These are phyloP conservation scores for Lepus europaeus DNA, from an alignment of 2,113 vertebrate genomes.

Conservation along the genomic window DNA sequence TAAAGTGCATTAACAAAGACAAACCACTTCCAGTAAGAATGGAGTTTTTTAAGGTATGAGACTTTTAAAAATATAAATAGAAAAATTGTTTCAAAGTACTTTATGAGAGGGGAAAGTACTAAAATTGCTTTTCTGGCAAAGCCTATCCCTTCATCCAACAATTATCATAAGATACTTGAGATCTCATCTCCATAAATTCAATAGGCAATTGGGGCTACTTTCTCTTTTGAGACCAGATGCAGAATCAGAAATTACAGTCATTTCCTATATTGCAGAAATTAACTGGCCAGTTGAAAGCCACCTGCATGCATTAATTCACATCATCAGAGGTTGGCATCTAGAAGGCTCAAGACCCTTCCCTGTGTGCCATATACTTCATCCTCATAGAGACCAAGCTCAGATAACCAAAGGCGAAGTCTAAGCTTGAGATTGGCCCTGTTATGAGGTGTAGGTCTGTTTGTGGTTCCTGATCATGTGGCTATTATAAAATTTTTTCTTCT, in stretches of 20 bases:
- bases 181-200: slow-evolving; percentile 85
- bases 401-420: slow-evolving; percentile 43
- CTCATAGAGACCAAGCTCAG: slow-evolving; percentile 11
- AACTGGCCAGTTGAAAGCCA: slow-evolving; percentile 85
- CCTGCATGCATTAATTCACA: slow-evolving; percentile 83
- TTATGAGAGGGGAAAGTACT: slow-evolving; percentile 63
- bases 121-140: slow-evolving; percentile 82
- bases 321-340: slow-evolving; percentile 75
- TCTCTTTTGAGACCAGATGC: slow-evolving; percentile 82
- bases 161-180: slow-evolving; percentile 84
- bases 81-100: slow-evolving; percentile 78
- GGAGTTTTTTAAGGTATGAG: slow-evolving; percentile 54
- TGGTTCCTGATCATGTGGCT: not conserved
- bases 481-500: slow-evolving; percentile 39
- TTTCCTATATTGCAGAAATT: slow-evolving; percentile 85
- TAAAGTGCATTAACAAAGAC: slow-evolving; percentile 58
- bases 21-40: slow-evolving; percentile 34
- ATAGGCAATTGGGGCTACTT: slow-evolving; percentile 85
- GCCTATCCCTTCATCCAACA: slow-evolving; percentile 81
- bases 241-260: slow-evolving; percentile 85
- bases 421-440: not conserved
- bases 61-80: slow-evolving; percentile 69
- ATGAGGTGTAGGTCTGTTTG: not conserved
- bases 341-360: slow-evolving; percentile 42
- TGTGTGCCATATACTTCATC: slow-evolving; percentile 48